A percentile compares a stretch with the other conserved stretches of the same genome.
Evolutionary conservation across 2,113 vertebrate genomes (phyloP).

Genomic region (Romanogobio albipinnatus): DNA sequence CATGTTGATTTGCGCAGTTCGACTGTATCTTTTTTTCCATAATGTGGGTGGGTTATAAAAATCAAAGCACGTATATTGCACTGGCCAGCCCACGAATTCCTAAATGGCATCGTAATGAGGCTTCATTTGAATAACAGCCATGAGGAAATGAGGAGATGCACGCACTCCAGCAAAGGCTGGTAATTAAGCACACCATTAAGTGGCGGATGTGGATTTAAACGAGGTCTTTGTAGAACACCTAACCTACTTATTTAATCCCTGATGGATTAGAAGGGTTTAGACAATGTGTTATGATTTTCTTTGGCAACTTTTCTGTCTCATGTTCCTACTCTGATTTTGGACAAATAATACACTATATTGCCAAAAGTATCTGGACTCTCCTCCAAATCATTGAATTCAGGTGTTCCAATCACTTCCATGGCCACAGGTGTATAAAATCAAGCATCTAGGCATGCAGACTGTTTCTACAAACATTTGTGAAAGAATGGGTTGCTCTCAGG

Average conservation of each 20-base stretch:
- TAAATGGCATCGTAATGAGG: constrained; percentile 48
- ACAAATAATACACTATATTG: neutral
- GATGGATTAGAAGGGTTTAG: constrained; percentile 30
- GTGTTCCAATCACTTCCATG: too few species aligned
- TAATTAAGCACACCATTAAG: constrained; percentile 55
- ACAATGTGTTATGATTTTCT: neutral
- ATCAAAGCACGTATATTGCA: neutral
- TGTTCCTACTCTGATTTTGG: constrained; percentile 16
- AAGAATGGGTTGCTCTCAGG: too few species aligned
- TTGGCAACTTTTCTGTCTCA: constrained; percentile 6
- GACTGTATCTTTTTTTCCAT: constrained; percentile 1
- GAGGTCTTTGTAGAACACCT: constrained; percentile 33
- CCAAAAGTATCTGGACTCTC: too few species aligned
- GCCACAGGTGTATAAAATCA: too few species aligned
- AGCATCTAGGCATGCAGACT: too few species aligned
- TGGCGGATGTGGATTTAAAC: constrained; percentile 47
- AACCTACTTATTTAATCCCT: constrained; percentile 32
- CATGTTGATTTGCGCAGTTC: neutral
- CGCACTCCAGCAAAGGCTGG: constrained; percentile 34
- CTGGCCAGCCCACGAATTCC: neutral
- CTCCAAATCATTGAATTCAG: too few species aligned
- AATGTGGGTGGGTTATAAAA: constrained; percentile 28
- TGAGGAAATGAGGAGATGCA: constrained; percentile 41
- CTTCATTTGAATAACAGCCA: constrained; percentile 42
- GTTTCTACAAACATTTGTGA: too few species aligned